phyloP scores from a whole-genome alignment of 2,113 vertebrate genomes.

The Petroica traversi region DNA sequence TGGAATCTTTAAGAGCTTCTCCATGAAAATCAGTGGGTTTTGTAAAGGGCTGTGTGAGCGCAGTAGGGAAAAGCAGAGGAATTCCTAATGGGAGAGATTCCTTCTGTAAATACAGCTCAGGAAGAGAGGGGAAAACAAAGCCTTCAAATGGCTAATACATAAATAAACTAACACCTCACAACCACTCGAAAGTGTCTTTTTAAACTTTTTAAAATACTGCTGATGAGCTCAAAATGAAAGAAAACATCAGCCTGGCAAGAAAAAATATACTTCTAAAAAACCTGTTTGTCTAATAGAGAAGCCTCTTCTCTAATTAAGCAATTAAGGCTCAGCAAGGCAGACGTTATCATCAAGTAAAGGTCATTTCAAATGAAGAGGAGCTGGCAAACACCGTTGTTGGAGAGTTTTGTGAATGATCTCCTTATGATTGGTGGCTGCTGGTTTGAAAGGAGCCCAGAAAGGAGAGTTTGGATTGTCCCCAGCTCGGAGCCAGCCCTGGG shows the following conservation, averaged over 20 bases:
- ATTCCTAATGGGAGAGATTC: background rate
- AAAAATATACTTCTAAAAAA: background rate
- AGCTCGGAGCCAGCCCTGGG: background rate
- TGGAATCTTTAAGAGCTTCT: background rate
- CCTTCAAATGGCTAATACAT: background rate
- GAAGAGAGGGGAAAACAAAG: background rate
- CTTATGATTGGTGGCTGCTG: background rate
- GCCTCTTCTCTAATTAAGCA: conserved; percentile 67
- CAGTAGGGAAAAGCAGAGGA: background rate
- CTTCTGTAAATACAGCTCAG: background rate
- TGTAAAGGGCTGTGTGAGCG: background rate
- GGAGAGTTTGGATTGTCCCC: background rate
- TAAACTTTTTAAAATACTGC: background rate
- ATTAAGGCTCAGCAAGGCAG: conserved; percentile 67
- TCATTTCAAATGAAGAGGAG: conserved; percentile 61
- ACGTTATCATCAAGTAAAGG: conserved; percentile 55
- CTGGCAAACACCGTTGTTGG: background rate
- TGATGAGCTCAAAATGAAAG: conserved; percentile 27
- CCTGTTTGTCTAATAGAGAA: conserved; percentile 55
- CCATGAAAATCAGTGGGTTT: accelerated
- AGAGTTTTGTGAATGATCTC: conserved; percentile 25
- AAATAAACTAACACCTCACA: background rate
- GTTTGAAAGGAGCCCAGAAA: background rate
- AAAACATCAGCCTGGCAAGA: background rate
- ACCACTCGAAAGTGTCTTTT: background rate